Conservation (phyloP, 1,140 invertebrate genomes). For the Hesperophylax magnus region DNA sequence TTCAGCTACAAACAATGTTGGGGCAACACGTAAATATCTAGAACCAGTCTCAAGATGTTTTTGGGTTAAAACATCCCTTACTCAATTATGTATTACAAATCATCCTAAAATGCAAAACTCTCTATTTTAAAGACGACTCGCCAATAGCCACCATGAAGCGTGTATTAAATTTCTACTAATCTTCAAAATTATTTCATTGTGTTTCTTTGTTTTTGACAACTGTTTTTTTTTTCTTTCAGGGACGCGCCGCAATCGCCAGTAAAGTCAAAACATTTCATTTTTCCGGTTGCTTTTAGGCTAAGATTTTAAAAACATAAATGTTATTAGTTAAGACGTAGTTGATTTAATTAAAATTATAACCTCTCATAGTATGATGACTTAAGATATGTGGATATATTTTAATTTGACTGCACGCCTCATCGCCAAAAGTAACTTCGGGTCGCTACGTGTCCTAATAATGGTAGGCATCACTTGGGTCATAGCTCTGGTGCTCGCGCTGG, state of each 20-base stretch:
- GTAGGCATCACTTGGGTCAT: too few relatives aligned
- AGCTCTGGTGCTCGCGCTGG: too few relatives aligned
- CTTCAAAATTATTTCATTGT: neutral
- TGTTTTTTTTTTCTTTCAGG: conserved; percentile 46
- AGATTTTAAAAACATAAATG: conserved; percentile 27
- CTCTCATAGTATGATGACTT: conserved; percentile 25
- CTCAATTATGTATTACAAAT: neutral
- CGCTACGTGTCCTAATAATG: too few relatives aligned
- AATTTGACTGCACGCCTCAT: conserved; percentile 12
- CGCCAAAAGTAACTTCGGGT: neutral
- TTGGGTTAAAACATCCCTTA: too few relatives aligned
- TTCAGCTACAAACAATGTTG: too few relatives aligned
- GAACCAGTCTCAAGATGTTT: too few relatives aligned
- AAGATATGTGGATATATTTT: neutral
- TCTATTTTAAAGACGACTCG: neutral
- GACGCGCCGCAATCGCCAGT: conserved; percentile 54
- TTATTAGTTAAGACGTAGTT: conserved; percentile 3
- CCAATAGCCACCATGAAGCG: too few relatives aligned
- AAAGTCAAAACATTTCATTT: conserved; percentile 6
- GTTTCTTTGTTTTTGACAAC: neutral
- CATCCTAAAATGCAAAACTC: neutral
- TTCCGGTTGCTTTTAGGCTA: conserved; percentile 24
- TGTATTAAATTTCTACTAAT: neutral
- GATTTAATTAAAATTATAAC: conserved; percentile 24
- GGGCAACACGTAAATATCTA: too few relatives aligned